Evolutionary conservation across 2,113 vertebrate genomes (phyloP).

Genomic region (Spea bombifrons): DNA sequence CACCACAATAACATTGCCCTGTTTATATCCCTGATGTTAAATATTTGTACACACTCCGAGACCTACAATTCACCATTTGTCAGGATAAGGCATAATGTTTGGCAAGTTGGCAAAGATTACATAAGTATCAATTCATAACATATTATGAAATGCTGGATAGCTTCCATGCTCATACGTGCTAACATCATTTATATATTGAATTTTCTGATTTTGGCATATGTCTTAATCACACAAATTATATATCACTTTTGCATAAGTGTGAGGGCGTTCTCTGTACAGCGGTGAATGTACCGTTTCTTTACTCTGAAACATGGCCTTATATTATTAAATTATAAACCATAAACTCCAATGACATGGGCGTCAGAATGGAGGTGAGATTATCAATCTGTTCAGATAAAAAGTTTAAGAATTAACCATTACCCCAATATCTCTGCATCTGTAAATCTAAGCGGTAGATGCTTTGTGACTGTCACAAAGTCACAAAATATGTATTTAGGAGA

Average conservation of each 20-base stretch:
- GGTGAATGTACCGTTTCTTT: conserved; percentile 39
- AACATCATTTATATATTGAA: conserved; percentile 25
- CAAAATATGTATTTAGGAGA: no score
- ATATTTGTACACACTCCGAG: conserved; percentile 13
- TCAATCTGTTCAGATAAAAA: no score
- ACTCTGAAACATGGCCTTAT: not conserved
- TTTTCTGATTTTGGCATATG: conserved; percentile 23
- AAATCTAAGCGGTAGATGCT: no score
- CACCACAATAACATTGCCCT: conserved; percentile 5
- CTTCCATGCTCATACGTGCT: conserved; percentile 29
- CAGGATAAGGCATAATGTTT: conserved; percentile 31
- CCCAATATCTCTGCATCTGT: no score
- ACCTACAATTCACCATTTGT: conserved; percentile 22
- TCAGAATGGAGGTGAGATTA: no score
- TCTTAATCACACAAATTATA: conserved; percentile 43
- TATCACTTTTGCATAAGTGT: conserved; percentile 15
- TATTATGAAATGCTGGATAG: conserved; percentile 43
- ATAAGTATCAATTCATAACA: conserved; percentile 44
- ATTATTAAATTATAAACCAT: no score
- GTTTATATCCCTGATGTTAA: conserved; percentile 1
- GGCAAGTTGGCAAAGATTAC: conserved; percentile 40
- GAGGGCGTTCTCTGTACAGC: conserved; percentile 11
- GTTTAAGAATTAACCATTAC: no score
- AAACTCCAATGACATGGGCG: no score
- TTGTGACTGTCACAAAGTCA: no score